Conservation (phyloP, 2,888 invertebrate species). For the Caenorhabditis sulstoni region DNA sequence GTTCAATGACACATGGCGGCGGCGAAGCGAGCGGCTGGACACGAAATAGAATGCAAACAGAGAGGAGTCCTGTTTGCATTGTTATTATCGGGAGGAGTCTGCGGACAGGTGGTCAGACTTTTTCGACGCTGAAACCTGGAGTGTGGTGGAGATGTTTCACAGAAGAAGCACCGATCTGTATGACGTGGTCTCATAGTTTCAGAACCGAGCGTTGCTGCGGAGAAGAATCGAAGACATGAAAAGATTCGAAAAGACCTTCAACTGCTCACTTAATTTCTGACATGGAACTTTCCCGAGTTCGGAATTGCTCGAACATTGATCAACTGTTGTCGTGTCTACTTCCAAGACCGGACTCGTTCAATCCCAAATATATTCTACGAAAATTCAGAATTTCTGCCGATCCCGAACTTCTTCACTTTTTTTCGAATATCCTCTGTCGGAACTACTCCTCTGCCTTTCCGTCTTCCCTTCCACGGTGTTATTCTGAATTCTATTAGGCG, state of each 20-base stretch:
- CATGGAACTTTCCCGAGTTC: no score
- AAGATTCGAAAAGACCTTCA: no score
- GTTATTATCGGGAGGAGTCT: conserved; percentile 44
- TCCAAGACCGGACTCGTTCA: no score
- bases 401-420: neutral
- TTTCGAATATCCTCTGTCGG: neutral
- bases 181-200: no score
- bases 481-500: conserved; percentile 57
- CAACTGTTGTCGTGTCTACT: no score
- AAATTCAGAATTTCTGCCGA: no score
- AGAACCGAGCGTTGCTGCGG: no score
- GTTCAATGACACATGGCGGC: conserved; percentile 25
- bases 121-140: conserved; percentile 13
- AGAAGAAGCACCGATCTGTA: no score
- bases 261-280: no score
- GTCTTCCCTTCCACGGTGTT: conserved; percentile 1
- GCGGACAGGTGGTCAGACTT: conserved; percentile 30
- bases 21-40: neutral
- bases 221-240: no score
- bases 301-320: no score
- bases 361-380: no score
- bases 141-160: neutral
- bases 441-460: neutral
- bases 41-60: conserved; percentile 43
- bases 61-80: conserved; percentile 37